Evolutionary conservation across 1,140 invertebrate species (phyloP).

Genomic region (Rhynchophorus ferrugineus): DNA sequence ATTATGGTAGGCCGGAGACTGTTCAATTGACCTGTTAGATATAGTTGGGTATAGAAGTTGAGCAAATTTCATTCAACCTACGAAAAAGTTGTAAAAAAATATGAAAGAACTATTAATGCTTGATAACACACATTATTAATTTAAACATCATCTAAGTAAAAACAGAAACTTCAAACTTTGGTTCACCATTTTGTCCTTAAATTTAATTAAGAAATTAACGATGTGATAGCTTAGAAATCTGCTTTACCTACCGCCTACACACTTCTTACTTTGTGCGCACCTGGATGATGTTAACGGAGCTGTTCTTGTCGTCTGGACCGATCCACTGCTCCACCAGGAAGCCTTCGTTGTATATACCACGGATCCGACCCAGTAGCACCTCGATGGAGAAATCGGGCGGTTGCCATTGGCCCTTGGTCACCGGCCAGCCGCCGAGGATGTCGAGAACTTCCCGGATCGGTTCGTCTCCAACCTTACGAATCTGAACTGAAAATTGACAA

Average conservation of each 20-base stretch:
- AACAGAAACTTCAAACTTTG: too few relatives aligned
- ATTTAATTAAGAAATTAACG: too few relatives aligned
- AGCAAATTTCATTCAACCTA: too few relatives aligned
- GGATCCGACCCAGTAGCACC: conserved; percentile 56
- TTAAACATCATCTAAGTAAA: too few relatives aligned
- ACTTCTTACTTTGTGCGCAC: conserved; percentile 51
- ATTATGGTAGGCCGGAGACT: too few relatives aligned
- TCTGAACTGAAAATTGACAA: conserved; percentile 51
- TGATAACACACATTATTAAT: too few relatives aligned
- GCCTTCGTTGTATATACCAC: conserved; percentile 66
- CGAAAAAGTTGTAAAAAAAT: too few relatives aligned
- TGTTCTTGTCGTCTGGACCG: conserved; percentile 79
- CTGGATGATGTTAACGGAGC: conserved; percentile 78
- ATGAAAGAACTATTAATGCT: too few relatives aligned
- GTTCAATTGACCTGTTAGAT: too few relatives aligned
- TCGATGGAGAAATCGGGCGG: conserved; percentile 52
- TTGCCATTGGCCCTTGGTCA: conserved; percentile 56
- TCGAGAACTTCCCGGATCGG: conserved; percentile 55
- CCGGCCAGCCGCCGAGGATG: conserved; percentile 70
- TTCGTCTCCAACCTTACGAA: conserved; percentile 58
- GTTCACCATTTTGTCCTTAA: too few relatives aligned
- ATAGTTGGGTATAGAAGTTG: too few relatives aligned
- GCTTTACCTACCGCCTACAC: conserved; percentile 24
- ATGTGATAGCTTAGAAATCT: too few relatives aligned
- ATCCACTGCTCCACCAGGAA: conserved; percentile 73